Percentiles rank a stretch among this genome's conserved stretches.
phyloP scores from a whole-genome alignment of 2,797 vertebrate genomes.

The Nannoperca obscura region DNA sequence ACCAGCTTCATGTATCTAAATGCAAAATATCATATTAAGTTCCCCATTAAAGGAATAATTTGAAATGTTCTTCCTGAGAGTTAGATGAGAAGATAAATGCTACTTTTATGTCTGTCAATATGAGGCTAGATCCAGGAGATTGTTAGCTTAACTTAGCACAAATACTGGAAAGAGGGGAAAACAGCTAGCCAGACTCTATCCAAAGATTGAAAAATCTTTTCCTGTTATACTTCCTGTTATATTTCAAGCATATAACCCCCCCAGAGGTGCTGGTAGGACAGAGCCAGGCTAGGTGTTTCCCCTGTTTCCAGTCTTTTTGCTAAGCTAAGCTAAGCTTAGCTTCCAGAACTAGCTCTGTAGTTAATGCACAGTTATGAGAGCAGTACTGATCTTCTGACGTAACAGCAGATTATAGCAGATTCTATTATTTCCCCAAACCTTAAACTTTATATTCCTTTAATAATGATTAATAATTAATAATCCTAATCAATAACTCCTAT shows the following conservation, averaged over 20 bases:
- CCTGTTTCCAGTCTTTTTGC: background rate
- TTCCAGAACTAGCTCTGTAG: background rate
- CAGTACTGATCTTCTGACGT: background rate
- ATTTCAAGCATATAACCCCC: background rate
- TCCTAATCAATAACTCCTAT: background rate
- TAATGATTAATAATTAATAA: background rate
- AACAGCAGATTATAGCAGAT: too few relatives aligned
- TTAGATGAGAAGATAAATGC: background rate
- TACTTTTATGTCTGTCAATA: background rate
- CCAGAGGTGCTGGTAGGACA: background rate
- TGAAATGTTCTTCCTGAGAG: background rate
- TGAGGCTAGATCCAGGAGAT: background rate
- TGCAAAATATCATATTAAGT: background rate
- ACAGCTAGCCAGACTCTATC: background rate
- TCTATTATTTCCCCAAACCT: background rate
- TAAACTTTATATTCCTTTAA: background rate
- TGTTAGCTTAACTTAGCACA: constrained; percentile 8
- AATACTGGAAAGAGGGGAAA: background rate
- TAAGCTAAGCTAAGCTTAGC: background rate
- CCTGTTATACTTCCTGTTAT: background rate
- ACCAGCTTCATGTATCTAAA: too few relatives aligned
- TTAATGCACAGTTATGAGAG: background rate
- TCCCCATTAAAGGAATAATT: background rate
- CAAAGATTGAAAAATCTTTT: background rate
- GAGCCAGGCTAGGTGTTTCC: too few relatives aligned